Conservation (phyloP, 2,113 vertebrate genomes). For the Dolichallabes microphthalmus region DNA sequence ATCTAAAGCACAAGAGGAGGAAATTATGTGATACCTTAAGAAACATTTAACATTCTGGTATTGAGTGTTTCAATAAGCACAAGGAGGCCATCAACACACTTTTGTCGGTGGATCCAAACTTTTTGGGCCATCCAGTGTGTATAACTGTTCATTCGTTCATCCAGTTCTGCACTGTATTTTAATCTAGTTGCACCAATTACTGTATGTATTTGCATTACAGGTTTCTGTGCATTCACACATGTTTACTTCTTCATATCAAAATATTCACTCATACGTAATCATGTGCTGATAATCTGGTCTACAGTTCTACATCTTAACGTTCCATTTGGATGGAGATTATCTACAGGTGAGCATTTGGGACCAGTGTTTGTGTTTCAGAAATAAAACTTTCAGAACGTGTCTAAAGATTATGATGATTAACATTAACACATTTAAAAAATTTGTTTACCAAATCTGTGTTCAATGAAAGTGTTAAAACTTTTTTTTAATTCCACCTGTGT, state of each 20-base stretch:
- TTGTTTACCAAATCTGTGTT: neutral
- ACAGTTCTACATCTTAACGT: neutral
- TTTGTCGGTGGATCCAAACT: no score
- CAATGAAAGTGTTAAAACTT: neutral
- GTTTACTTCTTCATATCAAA: neutral
- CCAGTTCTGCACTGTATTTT: neutral
- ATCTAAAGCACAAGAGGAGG: no score
- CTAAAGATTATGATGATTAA: neutral
- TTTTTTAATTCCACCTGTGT: neutral
- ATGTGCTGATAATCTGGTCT: neutral
- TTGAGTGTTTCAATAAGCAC: no score
- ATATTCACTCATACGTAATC: neutral
- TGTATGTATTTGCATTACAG: slow-evolving; percentile 11
- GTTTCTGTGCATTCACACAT: neutral
- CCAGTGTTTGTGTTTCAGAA: neutral
- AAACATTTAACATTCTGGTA: no score
- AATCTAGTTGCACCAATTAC: neutral
- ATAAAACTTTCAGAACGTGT: neutral
- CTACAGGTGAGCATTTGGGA: neutral
- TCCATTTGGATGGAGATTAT: neutral
- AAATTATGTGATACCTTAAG: no score
- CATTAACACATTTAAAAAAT: neutral
- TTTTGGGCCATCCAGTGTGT: no score
- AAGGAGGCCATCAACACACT: no score
- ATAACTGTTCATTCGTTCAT: neutral